Conservation (phyloP, 1,140 invertebrate genomes). For the Drosophila hydei region DNA sequence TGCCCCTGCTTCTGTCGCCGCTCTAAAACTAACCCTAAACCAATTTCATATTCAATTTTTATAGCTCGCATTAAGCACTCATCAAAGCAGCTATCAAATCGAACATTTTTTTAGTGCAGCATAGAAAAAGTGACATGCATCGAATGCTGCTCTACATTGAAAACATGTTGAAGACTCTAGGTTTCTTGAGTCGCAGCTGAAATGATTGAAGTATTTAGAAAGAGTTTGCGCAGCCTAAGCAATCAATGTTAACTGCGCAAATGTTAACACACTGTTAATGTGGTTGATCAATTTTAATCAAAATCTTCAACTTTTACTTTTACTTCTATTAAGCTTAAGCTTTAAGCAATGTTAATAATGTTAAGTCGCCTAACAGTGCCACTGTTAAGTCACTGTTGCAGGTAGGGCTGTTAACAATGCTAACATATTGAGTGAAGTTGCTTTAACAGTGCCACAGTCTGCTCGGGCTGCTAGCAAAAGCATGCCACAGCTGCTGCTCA, state of each 20-base stretch:
- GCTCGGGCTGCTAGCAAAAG: too few relatives aligned
- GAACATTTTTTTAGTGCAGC: not conserved
- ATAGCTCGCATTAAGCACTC: slow-evolving; percentile 58
- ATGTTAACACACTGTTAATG: slow-evolving; percentile 5
- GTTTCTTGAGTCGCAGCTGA: too few relatives aligned
- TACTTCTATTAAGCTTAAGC: too few relatives aligned
- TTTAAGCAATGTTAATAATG: not conserved
- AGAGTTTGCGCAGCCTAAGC: too few relatives aligned
- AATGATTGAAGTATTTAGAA: too few relatives aligned
- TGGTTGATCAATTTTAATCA: too few relatives aligned
- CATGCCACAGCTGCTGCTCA: too few relatives aligned
- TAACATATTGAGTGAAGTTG: too few relatives aligned
- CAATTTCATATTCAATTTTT: slow-evolving; percentile 7
- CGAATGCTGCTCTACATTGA: not conserved
- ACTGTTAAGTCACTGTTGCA: not conserved
- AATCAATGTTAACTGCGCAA: not conserved
- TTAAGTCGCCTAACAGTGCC: not conserved
- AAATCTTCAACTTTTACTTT: too few relatives aligned
- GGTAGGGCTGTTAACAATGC: not conserved
- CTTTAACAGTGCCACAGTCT: too few relatives aligned
- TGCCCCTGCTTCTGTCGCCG: slow-evolving; percentile 2
- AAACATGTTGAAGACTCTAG: too few relatives aligned
- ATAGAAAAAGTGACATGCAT: not conserved
- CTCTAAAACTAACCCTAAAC: not conserved
- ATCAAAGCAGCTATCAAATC: slow-evolving; percentile 53